These are phyloP conservation scores for Stomorhina lunata DNA, from an alignment of 2,888 invertebrate genomes.

Conservation along the genomic window DNA sequence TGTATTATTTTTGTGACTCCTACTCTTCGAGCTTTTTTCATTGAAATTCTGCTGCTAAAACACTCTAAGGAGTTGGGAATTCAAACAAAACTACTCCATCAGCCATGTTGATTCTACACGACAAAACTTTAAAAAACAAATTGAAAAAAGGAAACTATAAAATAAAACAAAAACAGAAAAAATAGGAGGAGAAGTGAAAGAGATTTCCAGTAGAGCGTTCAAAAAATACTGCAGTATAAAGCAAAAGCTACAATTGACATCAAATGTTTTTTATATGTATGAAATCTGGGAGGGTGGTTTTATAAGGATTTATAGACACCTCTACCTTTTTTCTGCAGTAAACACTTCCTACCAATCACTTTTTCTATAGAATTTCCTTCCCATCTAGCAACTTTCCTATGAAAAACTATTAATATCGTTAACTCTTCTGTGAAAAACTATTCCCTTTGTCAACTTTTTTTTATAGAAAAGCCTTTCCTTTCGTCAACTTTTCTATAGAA, in stretches of 20 bases:
- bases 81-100: conserved; percentile 26
- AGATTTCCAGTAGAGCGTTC: background rate
- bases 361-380: too few species aligned
- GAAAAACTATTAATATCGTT: too few species aligned
- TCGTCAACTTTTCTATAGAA: too few species aligned
- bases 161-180: background rate
- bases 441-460: too few species aligned
- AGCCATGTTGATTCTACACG: too few species aligned
- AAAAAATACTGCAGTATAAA: conserved; percentile 42
- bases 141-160: background rate
- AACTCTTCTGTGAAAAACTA: too few species aligned
- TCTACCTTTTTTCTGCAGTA: too few species aligned
- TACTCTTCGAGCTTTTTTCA: background rate
- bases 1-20: background rate
- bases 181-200: background rate
- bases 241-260: conserved; percentile 36
- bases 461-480: too few species aligned
- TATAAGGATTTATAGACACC: background rate
- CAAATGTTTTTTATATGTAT: background rate
- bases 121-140: conserved; percentile 9
- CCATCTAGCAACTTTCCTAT: too few species aligned
- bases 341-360: too few species aligned
- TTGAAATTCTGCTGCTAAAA: conserved; percentile 17
- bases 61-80: conserved; percentile 45
- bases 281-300: background rate